Evolutionary conservation across 2,888 invertebrate genomes (phyloP).

Genomic region (Trissonchulus latispiculum): DNA sequence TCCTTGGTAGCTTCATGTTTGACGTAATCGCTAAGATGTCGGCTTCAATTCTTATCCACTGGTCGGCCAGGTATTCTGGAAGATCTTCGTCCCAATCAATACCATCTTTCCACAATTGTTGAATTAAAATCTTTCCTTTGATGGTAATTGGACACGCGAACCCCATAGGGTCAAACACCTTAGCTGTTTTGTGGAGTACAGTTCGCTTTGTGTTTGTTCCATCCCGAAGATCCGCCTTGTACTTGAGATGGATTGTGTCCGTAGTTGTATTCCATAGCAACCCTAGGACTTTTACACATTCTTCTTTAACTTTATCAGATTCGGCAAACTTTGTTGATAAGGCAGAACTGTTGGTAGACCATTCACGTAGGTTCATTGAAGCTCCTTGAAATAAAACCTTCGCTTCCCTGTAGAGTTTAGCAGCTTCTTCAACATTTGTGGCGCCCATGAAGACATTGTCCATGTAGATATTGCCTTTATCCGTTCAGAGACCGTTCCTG

Average conservation of each 20-base stretch:
- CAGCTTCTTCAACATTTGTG: background rate
- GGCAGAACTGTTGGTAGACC: background rate
- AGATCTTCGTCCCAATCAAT: too few relatives aligned
- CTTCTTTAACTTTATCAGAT: background rate
- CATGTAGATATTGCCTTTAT: slow-evolving; percentile 9
- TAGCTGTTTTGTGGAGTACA: too few relatives aligned
- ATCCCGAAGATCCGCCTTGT: too few relatives aligned
- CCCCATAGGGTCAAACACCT: too few relatives aligned
- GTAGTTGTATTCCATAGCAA: slow-evolving; percentile 7
- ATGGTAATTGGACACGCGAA: too few relatives aligned
- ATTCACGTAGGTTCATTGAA: slow-evolving; percentile 21
- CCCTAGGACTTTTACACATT: slow-evolving; percentile 3
- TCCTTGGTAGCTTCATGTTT: too few relatives aligned
- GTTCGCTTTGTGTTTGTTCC: too few relatives aligned
- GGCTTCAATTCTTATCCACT: too few relatives aligned
- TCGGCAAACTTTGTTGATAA: background rate
- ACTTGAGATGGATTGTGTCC: background rate
- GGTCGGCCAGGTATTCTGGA: too few relatives aligned
- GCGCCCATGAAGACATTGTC: slow-evolving; percentile 16
- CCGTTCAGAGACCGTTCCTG: background rate
- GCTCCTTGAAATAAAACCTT: background rate
- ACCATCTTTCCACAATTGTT: too few relatives aligned
- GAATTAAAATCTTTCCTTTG: too few relatives aligned
- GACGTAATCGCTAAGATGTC: too few relatives aligned
- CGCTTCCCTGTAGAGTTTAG: background rate